Evolutionary conservation across 2,888 invertebrate genomes (phyloP), one percentile per base, ranked within the genome.

Genomic region (Rhimphoctona megacephalus): DNA sequence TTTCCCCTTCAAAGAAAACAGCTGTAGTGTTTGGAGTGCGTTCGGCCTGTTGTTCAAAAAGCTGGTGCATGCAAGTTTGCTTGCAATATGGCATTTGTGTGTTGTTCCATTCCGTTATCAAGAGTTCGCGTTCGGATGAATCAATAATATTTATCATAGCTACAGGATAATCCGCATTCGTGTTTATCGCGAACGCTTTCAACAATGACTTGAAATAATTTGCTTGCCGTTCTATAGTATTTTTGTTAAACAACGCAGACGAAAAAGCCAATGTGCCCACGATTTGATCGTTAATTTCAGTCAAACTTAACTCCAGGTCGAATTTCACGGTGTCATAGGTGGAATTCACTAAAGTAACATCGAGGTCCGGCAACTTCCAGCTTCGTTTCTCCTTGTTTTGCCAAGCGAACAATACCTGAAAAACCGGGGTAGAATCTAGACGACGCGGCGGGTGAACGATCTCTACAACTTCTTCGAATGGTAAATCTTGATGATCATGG

Each of bases 401-500:
- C 74, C 74, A 76, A 2, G 74, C 61, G 19, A 76, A 61, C 61
- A 61, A 22, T 5, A 76, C 74, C 22, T 76, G 74, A 76, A 76
- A 76, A 4, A 76, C 2, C 3, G 74, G 74, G 5, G 74, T 76
- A 30, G 36, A 61, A 43, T 76, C 61, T 25, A 76, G 11, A 4
- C 74, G 74, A 30, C 74, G 74, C 4, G 57, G 61, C 2, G 74
- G 57, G 5, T 61, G 39, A 46, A 76, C 25, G 19, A 61, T 39
- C 6, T 76, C 61, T 8, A 76, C 74, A 30, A 76, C 30, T 43
- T 76, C 43, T 19, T 76, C 74, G 61, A 76, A 76, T 1, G 74
- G 74, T 43, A 76, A 61, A 19, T 25, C 74, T 30, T 76, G 74
- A 43, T 76, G 61, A 76, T 57, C 39, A 39, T 61, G 61, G n/a